Percentiles rank a stretch among this genome's conserved stretches.
Conservation (phyloP, 2,888 invertebrate species). For the Parnassius smintheus region DNA sequence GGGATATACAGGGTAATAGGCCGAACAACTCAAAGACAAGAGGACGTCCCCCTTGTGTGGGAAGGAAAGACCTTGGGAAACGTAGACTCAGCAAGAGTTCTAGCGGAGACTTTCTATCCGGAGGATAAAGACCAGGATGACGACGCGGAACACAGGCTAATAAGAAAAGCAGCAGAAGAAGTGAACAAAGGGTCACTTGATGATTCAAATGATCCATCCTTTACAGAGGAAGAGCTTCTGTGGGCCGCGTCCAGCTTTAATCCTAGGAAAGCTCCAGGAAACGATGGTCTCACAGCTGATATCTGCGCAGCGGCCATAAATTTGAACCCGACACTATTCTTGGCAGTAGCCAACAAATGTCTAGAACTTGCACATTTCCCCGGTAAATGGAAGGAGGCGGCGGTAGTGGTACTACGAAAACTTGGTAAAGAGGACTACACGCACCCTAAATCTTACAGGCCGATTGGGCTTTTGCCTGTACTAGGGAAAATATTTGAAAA, state of each 20-base stretch:
- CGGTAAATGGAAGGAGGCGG: too few species aligned
- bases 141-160: neutral
- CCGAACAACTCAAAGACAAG: constrained; percentile 14
- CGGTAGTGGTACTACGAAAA: too few species aligned
- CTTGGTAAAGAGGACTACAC: too few species aligned
- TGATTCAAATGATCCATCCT: constrained; percentile 13
- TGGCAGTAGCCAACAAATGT: too few species aligned
- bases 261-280: neutral
- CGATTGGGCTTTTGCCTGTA: too few species aligned
- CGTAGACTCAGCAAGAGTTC: constrained; percentile 10
- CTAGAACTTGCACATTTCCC: too few species aligned
- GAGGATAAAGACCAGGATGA: neutral
- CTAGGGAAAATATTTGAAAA: too few species aligned
- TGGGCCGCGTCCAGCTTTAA: neutral
- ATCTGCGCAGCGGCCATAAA: neutral
- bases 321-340: too few species aligned
- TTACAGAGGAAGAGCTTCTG: constrained; percentile 7
- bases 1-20: constrained; percentile 28
- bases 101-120: constrained; percentile 25
- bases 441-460: too few species aligned
- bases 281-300: neutral
- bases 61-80: constrained; percentile 9
- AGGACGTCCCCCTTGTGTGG: constrained; percentile 15
- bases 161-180: neutral
- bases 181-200: neutral